Base-by-base conservation (phyloP, 2,797 vertebrate species). In the Ispidina lecontei region DNA sequence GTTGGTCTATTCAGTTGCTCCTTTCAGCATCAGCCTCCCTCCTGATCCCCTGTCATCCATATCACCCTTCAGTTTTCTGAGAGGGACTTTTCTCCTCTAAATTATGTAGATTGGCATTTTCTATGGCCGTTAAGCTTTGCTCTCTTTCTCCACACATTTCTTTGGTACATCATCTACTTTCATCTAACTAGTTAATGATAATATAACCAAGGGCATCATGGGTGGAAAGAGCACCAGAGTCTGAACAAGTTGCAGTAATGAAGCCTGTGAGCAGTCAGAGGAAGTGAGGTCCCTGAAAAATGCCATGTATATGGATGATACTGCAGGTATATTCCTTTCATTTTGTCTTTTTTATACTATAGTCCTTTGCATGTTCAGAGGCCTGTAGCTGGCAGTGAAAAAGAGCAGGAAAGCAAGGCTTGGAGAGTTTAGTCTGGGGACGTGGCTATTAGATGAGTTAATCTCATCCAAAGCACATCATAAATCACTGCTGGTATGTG, bases 1-100 rank as follows among this genome's bases (percentile, higher is more conserved):
- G 31, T 3, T 92, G 76, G 70, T 91, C 90, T 87, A 59, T 75
- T 91, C 69, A 91, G 63, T 76, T 93, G 84, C 31, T 35, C n/a
- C n/a, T 89, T 6, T 72, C 51, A 72, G 59, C 59, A 72, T 68
- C 67, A 67, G 62, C 67, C 39, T 80, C 83, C 75, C 44, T 91
- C 79, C 44, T 49, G 29, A 33, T 56, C 63, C 69, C 75, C 28
- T 60, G 12, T 43, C 55, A 35, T 49, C 51, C 35, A 14, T 59
- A 37, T 41, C 69, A 63, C 39, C n/a, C 72, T 81, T 77, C 43
- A 29, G 39, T 47, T 60, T 65, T 81, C 83, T 0, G 0, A 39
- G 62, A 84, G 56, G 16, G 70, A 63, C 26, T 37, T 64, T 83
- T 92, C 73, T 91, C 80, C 78, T 60, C 64, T 65, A 52, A 84